These are phyloP conservation scores for Salmo trutta DNA, from an alignment of 2,797 vertebrate species.

Conservation along the genomic window DNA sequence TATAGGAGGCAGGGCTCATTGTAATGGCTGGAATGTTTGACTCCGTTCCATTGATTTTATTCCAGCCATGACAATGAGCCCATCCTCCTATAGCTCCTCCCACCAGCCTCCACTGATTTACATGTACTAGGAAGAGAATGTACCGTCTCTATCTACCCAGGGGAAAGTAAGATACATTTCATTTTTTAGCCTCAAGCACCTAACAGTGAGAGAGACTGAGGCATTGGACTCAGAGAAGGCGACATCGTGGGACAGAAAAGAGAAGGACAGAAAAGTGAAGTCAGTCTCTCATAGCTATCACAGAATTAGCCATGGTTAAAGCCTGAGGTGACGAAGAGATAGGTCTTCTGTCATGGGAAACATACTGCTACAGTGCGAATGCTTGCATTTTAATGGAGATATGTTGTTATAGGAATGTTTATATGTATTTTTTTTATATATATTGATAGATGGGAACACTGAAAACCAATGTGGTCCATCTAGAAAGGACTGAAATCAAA, in stretches of 20 bases:
- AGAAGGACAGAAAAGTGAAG: background rate
- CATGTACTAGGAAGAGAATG: conserved; percentile 2
- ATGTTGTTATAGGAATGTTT: conserved; percentile 46
- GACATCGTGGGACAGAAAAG: background rate
- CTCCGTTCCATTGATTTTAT: too few relatives aligned
- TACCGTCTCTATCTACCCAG: conserved; percentile 32
- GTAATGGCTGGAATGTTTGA: too few relatives aligned
- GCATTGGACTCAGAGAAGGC: background rate
- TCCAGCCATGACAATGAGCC: too few relatives aligned
- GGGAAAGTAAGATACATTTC: conserved; percentile 24
- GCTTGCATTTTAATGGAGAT: conserved; percentile 31
- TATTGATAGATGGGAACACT: conserved; percentile 17
- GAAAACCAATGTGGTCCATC: background rate
- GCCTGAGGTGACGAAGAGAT: background rate
- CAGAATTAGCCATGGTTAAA: background rate
- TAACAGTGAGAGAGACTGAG: conserved; percentile 20
- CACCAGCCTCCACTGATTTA: too few relatives aligned
- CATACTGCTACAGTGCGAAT: conserved; percentile 15
- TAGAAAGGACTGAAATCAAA: conserved; percentile 17
- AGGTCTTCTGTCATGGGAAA: background rate
- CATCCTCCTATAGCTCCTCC: too few relatives aligned
- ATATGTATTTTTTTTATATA: conserved; percentile 37
- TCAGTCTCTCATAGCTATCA: background rate
- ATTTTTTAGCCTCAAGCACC: conserved; percentile 44
- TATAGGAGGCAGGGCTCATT: too few relatives aligned